These are phyloP conservation scores for Sebastes miniatus DNA, from an alignment of 2,797 vertebrate genomes.

Conservation along the genomic window DNA sequence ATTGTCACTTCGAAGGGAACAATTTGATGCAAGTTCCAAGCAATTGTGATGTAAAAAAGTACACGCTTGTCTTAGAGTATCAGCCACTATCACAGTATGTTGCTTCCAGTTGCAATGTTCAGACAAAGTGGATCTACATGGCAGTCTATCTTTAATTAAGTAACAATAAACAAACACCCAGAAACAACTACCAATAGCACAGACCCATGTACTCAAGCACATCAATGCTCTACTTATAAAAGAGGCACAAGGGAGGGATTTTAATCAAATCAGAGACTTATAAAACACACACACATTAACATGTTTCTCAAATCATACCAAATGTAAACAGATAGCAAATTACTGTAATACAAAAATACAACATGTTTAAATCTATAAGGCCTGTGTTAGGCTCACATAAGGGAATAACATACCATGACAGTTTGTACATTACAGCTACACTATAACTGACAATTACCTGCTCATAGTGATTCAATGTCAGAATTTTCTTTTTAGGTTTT, in stretches of 20 bases:
- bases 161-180: slow-evolving; percentile 83
- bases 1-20: slow-evolving; percentile 69
- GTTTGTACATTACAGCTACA: slow-evolving; percentile 82
- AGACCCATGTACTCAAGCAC: slow-evolving; percentile 84
- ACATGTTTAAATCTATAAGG: slow-evolving; percentile 87
- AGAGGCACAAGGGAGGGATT: slow-evolving; percentile 83
- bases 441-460: slow-evolving; percentile 76
- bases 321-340: slow-evolving; percentile 87
- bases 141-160: slow-evolving; percentile 79
- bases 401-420: slow-evolving; percentile 78
- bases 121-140: slow-evolving; percentile 78
- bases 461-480: slow-evolving; percentile 70
- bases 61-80: slow-evolving; percentile 55
- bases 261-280: slow-evolving; percentile 80
- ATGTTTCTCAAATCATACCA: slow-evolving; percentile 83
- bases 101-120: slow-evolving; percentile 77
- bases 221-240: slow-evolving; percentile 85
- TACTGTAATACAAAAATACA: slow-evolving; percentile 94
- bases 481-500: slow-evolving; percentile 72
- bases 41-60: slow-evolving; percentile 16
- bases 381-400: slow-evolving; percentile 80
- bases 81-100: slow-evolving; percentile 78
- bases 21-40: slow-evolving; percentile 42
- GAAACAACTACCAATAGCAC: slow-evolving; percentile 81
- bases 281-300: slow-evolving; percentile 80